Conservation (phyloP, 1,140 invertebrate species). For the Muscidifurax raptorellus region DNA sequence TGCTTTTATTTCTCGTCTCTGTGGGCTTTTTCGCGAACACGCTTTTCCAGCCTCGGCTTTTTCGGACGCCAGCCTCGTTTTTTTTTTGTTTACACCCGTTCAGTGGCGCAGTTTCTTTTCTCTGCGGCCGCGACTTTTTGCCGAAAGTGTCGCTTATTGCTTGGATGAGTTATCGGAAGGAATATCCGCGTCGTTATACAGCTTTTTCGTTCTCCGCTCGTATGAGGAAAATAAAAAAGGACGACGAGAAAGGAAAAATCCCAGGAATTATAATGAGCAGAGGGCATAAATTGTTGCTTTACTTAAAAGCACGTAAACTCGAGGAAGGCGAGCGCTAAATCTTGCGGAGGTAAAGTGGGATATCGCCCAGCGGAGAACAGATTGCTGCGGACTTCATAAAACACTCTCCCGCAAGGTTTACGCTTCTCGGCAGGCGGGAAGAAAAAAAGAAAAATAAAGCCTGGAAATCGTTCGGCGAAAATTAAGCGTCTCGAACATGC, state of each 20-base stretch:
- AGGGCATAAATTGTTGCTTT: background rate
- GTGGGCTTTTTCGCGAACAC: too few relatives aligned
- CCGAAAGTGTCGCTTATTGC: too few relatives aligned
- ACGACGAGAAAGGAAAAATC: background rate
- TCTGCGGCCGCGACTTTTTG: too few relatives aligned
- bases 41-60: too few relatives aligned
- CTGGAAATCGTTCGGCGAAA: background rate
- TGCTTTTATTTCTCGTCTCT: too few relatives aligned
- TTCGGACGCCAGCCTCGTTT: too few relatives aligned
- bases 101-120: too few relatives aligned
- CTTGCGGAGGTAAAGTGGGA: background rate
- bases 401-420: constrained; percentile 18
- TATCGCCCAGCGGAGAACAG: constrained; percentile 8
- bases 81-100: too few relatives aligned
- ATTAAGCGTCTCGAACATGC: constrained; percentile 5
- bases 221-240: too few relatives aligned
- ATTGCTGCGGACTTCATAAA: constrained; percentile 20
- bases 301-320: constrained; percentile 7
- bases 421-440: background rate
- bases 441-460: background rate
- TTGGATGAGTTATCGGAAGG: too few relatives aligned
- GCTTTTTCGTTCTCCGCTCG: too few relatives aligned
- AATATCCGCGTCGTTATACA: too few relatives aligned
- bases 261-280: background rate
- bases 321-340: background rate